Evolutionary conservation across 2,113 vertebrate species (phyloP), one percentile per base, ranked within the genome.

Genomic region (Cyprinodon tularosa): DNA sequence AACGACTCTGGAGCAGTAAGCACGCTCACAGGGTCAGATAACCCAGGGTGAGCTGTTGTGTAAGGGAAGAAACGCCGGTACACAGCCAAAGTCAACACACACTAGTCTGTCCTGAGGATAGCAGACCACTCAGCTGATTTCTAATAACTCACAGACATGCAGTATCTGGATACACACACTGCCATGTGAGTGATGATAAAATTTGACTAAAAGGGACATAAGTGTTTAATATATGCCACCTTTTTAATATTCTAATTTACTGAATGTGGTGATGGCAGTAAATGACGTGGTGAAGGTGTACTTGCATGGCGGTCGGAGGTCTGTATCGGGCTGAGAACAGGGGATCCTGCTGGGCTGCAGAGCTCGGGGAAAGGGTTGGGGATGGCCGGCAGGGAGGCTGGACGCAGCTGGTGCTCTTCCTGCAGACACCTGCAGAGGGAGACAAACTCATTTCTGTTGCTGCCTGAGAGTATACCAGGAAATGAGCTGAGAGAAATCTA

Each of bases 361-460:
- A 99, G 96, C 89, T 99, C 98, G 11, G 97, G 98, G 83, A 99
- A 99, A 3, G 98, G 98, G 85, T 99, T 99, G 62, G 97, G 97
- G 83, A 99, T 98, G 80, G 97, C 97, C 0, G 97, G 98, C 90
- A 99, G 91, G 12, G 98, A 99, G 0, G 96, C 97, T 0, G 97
- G 97, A 82, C 96, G 94, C 64, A 97, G 95, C 69, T 95, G 95
- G 12, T 96, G 96, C 80, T 97, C 96, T 84, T 96, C 96, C 88
- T 96, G 96, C 67, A 98, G 93, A 61, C 96, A 95, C 91, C 98
- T 99, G 88, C 1, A 93, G 87, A 84, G 86, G 86, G 88, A 72
- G 89, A 91, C 78, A 87, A 29, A 90, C 38, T 79, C 68, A 72
- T 38, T 74, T 3, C 29, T 14, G 66, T 72, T 6, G 29, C 6